A percentile compares a stretch with the other conserved stretches of the same genome.
These are phyloP conservation scores for Mus spretus DNA, from an alignment of 2,797 vertebrate species.

Conservation along the genomic window DNA sequence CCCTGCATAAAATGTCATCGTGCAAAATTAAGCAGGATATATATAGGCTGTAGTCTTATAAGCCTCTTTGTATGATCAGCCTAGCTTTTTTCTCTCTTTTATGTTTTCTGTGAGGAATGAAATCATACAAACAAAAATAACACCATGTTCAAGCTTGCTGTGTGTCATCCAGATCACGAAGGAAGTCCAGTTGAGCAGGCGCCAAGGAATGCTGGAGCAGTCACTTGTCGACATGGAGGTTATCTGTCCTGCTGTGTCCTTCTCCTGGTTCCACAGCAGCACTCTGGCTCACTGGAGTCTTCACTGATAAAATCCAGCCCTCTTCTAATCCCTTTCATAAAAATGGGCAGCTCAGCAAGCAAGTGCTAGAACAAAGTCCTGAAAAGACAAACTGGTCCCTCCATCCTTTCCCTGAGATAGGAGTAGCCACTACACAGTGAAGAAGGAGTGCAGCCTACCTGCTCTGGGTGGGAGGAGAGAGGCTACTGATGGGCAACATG, in stretches of 20 bases:
- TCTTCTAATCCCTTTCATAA: conserved; percentile 38
- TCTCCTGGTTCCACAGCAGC: conserved; percentile 50
- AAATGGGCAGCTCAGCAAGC: not conserved
- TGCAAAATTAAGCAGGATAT: not conserved
- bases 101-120: conserved; percentile 4
- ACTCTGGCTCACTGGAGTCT: conserved; percentile 43
- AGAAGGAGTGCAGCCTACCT: not conserved
- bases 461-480: not conserved
- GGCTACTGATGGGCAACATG: not conserved
- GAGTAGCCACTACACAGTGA: not conserved
- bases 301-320: conserved; percentile 67
- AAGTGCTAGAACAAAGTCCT: not conserved
- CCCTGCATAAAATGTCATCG: not conserved
- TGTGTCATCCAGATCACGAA: not conserved
- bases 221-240: not conserved
- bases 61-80: not conserved
- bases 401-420: not conserved
- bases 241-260: conserved; percentile 53
- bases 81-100: not conserved
- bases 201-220: not conserved
- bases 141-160: not conserved
- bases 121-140: not conserved
- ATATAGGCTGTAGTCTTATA: not conserved
- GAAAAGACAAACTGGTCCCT: conserved; percentile 31
- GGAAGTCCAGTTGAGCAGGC: not conserved